Base-by-base conservation (phyloP, 1,140 invertebrate genomes). In the Atta colombica region DNA sequence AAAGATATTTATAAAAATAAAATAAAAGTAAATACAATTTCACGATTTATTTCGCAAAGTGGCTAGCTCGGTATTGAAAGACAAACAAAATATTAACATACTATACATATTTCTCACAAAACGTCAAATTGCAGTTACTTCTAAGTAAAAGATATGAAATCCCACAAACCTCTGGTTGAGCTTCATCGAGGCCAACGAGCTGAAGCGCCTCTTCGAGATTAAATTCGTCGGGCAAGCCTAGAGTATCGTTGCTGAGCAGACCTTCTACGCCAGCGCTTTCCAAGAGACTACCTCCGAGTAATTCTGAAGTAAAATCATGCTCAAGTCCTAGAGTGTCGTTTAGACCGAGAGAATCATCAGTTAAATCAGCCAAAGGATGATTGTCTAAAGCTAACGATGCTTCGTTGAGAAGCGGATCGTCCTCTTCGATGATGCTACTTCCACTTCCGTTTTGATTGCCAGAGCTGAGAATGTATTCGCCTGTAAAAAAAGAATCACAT, bases 191-290 rank as follows among this genome's bases (percentile, higher is more conserved):
- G 75, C 97, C 97, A 60, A 97, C 97, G 28, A 97, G 96, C 91
- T 97, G 96, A 10, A 98, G 95, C 51, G 97, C 97, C 92, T 97
- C 97, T 91, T 97, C 97, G 58, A 98, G 96, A 89, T 97, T 96
- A 92, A 97, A 97, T 93, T 97, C 97, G 93, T 96, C 96, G 93
- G 96, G 93, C 80, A 95, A 80, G 60, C 93, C 94, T 1, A 95
- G 87, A 5, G 94, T 93, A 63, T 95, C 94, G 92, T 94, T 95
- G 90, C 92, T 92, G 1, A 95, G 92, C 21, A 95, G 92, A 12
- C 93, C 93, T 75, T 95, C 94, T 75, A 95, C 93, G 55, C 87
- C 89, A 60, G 91, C 86, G 60, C 91, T 91, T 60, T 92, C 94
- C 90, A 95, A 90, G 65, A 95, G 92, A 74, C 91, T 85, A 89